A percentile compares a stretch with the other conserved stretches of the same genome.
Evolutionary conservation across 2,113 vertebrate genomes (phyloP).

Genomic region (Trogon surrucura): DNA sequence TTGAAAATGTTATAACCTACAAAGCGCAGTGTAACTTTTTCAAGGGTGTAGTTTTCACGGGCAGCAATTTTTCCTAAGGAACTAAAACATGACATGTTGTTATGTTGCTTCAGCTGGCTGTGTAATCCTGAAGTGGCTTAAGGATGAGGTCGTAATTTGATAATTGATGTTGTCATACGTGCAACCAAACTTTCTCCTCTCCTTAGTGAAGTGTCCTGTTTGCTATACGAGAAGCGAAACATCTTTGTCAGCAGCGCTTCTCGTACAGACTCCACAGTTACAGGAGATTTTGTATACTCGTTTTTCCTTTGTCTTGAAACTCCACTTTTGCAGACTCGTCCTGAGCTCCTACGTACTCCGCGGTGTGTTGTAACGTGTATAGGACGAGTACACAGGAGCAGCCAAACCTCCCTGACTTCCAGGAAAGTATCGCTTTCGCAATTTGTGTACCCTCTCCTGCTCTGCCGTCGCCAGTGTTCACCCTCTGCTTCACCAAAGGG

Average conservation of each 20-base stretch:
- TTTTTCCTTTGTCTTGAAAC: not conserved
- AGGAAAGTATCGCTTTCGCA: not conserved
- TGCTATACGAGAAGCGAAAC: not conserved
- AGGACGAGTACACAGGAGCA: not conserved
- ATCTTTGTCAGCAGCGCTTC: not conserved
- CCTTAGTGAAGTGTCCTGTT: not conserved
- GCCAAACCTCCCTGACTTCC: not conserved
- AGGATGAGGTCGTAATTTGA: not conserved
- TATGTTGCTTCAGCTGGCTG: not conserved
- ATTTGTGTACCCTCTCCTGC: not conserved
- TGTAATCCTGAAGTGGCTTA: not conserved
- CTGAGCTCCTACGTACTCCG: accelerated
- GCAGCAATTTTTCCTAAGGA: not conserved
- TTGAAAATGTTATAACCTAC: not conserved
- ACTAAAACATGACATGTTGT: not conserved
- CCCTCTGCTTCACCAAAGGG: not conserved
- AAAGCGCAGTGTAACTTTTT: not conserved
- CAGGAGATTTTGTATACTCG: not conserved
- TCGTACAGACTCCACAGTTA: not conserved
- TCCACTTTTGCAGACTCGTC: not conserved
- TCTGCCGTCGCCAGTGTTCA: not conserved
- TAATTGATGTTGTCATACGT: not conserved
- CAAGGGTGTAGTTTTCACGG: accelerated
- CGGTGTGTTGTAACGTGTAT: not conserved
- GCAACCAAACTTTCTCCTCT: not conserved